Evolutionary conservation across 1,140 invertebrate species (phyloP).

Genomic region (Solenopsis invicta): DNA sequence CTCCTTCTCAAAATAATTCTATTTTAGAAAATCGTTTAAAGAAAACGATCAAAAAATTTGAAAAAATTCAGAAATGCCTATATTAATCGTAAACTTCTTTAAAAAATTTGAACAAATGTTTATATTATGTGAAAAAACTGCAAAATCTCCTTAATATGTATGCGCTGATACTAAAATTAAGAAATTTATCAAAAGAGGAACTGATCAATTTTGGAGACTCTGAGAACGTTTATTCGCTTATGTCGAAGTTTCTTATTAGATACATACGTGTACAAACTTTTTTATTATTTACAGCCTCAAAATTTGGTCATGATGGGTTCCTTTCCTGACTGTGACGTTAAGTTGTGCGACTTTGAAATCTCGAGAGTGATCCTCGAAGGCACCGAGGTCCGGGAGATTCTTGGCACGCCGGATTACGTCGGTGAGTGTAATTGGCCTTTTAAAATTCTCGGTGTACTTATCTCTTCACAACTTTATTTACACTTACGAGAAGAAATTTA

Average conservation of each 20-base stretch:
- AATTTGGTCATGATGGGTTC: slow-evolving; percentile 92
- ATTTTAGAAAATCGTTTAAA: too few species aligned
- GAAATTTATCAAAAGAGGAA: not conserved
- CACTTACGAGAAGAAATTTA: not conserved
- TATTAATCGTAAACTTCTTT: too few species aligned
- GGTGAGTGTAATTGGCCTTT: slow-evolving; percentile 87
- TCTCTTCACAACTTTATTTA: not conserved
- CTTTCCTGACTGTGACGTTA: slow-evolving; percentile 91
- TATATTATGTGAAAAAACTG: too few species aligned
- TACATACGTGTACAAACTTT: not conserved
- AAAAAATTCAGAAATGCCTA: too few species aligned
- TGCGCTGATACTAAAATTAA: not conserved
- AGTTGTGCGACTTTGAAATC: slow-evolving; percentile 93
- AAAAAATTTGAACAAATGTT: too few species aligned
- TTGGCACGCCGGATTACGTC: slow-evolving; percentile 94
- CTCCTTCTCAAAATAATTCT: too few species aligned
- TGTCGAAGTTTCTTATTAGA: not conserved
- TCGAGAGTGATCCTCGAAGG: slow-evolving; percentile 90
- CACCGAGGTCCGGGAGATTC: slow-evolving; percentile 91
- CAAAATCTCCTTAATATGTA: too few species aligned
- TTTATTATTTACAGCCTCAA: slow-evolving; percentile 89
- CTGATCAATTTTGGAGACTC: not conserved
- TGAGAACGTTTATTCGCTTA: not conserved
- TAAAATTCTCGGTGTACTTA: not conserved
- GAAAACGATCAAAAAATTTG: too few species aligned